phyloP scores from a whole-genome alignment of 2,888 invertebrate species.

The Melanostoma mellinum region DNA sequence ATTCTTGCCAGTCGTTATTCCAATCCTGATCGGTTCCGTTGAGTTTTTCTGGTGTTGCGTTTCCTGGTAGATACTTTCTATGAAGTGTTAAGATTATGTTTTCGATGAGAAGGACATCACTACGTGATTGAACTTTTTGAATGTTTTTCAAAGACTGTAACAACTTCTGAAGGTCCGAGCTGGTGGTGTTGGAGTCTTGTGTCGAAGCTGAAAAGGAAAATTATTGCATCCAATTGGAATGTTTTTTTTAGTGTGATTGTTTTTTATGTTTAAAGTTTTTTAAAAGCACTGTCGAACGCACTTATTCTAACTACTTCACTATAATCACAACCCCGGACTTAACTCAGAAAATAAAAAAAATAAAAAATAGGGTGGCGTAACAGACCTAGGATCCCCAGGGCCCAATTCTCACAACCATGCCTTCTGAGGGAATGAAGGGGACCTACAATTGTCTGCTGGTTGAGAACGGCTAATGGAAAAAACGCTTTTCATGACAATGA shows the following conservation, averaged over 20 bases:
- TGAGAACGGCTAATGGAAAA: no score
- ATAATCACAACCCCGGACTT: not conserved
- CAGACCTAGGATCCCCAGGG: no score
- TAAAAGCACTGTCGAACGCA: slow-evolving; percentile 28
- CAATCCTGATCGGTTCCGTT: slow-evolving; percentile 82
- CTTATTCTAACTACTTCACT: slow-evolving; percentile 2
- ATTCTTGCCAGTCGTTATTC: slow-evolving; percentile 78
- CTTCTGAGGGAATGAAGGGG: no score
- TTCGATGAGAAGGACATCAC: slow-evolving; percentile 79
- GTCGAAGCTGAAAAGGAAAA: slow-evolving; percentile 80
- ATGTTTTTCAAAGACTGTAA: slow-evolving; percentile 75
- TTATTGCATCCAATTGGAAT: slow-evolving; percentile 81
- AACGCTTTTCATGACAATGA: no score
- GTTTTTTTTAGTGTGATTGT: slow-evolving; percentile 71
- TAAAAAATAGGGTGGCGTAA: no score
- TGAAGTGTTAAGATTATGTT: slow-evolving; percentile 77
- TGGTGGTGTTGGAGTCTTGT: slow-evolving; percentile 66
- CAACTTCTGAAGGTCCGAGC: slow-evolving; percentile 74
- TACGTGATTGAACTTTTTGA: slow-evolving; percentile 78
- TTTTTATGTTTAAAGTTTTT: slow-evolving; percentile 27
- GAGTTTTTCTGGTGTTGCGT: slow-evolving; percentile 87
- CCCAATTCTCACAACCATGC: no score
- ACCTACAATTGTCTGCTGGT: no score
- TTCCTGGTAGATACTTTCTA: slow-evolving; percentile 80
- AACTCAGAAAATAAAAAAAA: not conserved